These are phyloP conservation scores for Dipus sagitta DNA, from an alignment of 2,797 vertebrate genomes.

Conservation along the genomic window DNA sequence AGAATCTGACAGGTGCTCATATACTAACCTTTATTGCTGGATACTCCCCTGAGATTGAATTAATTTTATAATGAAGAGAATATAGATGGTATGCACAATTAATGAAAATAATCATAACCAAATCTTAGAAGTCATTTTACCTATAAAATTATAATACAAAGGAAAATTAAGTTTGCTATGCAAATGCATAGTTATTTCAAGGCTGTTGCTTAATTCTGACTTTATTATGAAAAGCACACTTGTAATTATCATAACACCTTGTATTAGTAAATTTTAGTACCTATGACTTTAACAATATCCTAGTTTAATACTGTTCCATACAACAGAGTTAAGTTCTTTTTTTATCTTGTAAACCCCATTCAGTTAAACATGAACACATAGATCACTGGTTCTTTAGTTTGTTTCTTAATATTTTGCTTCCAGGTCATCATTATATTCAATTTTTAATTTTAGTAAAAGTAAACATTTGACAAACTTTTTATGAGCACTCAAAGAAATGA, in stretches of 20 bases:
- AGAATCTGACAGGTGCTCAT: neutral
- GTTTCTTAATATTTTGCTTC: constrained; percentile 12
- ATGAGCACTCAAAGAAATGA: neutral
- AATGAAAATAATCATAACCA: constrained; percentile 1
- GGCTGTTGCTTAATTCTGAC: neutral
- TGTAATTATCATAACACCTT: neutral
- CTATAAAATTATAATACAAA: neutral
- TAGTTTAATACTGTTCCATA: neutral
- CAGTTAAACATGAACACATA: neutral
- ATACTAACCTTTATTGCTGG: neutral
- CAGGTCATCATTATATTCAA: neutral
- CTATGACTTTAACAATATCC: neutral
- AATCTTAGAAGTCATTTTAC: constrained; percentile 7
- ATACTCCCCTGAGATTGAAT: neutral
- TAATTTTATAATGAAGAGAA: neutral
- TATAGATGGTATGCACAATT: neutral
- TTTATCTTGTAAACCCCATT: neutral
- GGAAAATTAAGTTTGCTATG: constrained; percentile 28
- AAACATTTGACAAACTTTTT: neutral
- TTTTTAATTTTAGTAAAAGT: neutral
- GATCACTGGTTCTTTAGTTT: neutral
- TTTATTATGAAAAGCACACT: neutral
- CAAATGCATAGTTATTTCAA: neutral
- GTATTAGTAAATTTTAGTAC: constrained; percentile 41
- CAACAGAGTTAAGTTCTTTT: neutral